Evolutionary conservation across 2,113 vertebrate genomes (phyloP), one percentile per base, ranked within the genome.

Genomic region (Mustela lutreola): DNA sequence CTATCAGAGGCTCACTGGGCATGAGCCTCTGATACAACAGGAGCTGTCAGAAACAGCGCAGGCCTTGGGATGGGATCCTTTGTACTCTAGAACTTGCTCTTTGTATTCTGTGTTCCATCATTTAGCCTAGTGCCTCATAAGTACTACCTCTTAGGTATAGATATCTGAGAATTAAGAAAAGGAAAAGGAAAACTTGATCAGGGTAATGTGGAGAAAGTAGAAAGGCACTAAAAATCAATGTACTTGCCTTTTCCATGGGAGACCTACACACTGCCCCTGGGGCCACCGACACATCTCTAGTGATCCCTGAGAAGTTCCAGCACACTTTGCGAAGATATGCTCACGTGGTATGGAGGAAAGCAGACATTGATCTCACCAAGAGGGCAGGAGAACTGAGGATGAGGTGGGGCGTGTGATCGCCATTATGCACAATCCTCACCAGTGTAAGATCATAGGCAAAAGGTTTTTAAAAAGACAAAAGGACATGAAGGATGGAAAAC

Each of bases 161-260:
- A 22, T 63, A 73, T 79, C 39, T 56, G 71, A 97, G 14, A 85
- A 73, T 65, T 95, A 90, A 70, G 33, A 82, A n/a, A 83, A 48
- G 39, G 33, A 95, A 62, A 70, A 91, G 18, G 48, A 83, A 81
- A 83, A 24, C 82, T 42, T 60, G 42, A 79, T 86, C 33, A 39
- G 19, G 39, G 8, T 60, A 56, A 33, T 65, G 36, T n/a, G n/a
- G 16, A 82, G 4, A 33, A 73, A 91, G 36, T 65, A 94, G 80
- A 75, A 85, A 11, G 36, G 22, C 45, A 79, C 21, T 90, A 75
- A 82, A 93, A 93, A 76, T 80, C 87, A 90, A 81, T n/a, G 16
- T 60, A 65, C n/a, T 24, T 79, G 15, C 15, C 65, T 67, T 15
- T n/a, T 67, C 31, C 65, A n/a, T 31, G 7, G 65, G 2, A 67